These are phyloP conservation scores for Saxicola maurus DNA, from an alignment of 2,797 vertebrate genomes.

Conservation along the genomic window DNA sequence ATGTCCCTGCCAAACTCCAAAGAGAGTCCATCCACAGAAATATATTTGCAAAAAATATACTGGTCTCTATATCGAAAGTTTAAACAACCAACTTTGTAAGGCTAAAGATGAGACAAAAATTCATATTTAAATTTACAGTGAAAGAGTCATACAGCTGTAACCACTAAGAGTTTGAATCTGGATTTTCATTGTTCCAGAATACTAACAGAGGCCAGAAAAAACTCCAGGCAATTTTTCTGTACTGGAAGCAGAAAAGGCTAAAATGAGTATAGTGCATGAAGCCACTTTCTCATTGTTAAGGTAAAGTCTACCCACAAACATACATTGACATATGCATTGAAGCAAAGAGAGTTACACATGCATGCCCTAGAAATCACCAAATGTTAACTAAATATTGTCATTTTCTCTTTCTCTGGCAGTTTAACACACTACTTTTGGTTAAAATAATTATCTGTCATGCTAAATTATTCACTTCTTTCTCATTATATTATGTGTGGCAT, in stretches of 20 bases:
- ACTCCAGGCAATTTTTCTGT: not conserved
- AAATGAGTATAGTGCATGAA: not conserved
- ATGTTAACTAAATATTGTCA: not conserved
- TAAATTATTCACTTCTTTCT: constrained; percentile 30
- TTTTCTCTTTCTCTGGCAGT: not conserved
- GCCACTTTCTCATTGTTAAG: not conserved
- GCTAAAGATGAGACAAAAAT: not conserved
- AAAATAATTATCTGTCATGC: not conserved
- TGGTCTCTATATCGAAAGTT: not conserved
- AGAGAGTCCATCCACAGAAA: not conserved
- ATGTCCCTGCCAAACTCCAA: not conserved
- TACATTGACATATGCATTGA: not conserved
- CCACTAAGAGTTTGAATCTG: not conserved
- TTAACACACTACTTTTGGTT: not conserved
- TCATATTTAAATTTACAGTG: not conserved
- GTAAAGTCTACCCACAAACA: not conserved
- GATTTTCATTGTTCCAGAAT: not conserved
- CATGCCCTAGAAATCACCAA: not conserved
- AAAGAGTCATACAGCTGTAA: not conserved
- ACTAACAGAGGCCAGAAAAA: not conserved
- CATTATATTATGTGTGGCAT: not conserved
- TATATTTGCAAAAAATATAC: not conserved
- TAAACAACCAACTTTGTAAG: not conserved
- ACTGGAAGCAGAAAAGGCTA: not conserved
- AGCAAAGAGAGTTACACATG: not conserved